These are phyloP conservation scores for Xerus rutilus DNA, from an alignment of 2,797 vertebrate species.

Conservation along the genomic window DNA sequence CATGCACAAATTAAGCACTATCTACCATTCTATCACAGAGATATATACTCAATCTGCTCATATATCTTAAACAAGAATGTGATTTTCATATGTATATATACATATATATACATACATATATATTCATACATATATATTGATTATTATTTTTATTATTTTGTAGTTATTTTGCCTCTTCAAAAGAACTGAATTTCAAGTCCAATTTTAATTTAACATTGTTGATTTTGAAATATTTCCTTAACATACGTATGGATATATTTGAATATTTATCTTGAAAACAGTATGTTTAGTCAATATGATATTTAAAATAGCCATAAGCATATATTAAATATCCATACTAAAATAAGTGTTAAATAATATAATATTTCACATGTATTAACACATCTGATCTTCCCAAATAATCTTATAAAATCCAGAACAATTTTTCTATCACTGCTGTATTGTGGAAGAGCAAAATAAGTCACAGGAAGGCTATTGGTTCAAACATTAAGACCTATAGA, in stretches of 20 bases:
- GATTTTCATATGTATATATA: too few species aligned
- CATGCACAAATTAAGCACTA: background rate
- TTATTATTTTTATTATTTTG: background rate
- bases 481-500: background rate
- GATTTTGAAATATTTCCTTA: background rate
- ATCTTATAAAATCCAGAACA: background rate
- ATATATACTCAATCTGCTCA: background rate
- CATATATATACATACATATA: too few species aligned
- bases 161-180: background rate
- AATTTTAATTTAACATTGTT: background rate
- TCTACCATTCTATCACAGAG: background rate
- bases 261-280: background rate
- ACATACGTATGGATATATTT: background rate
- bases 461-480: background rate
- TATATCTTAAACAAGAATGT: background rate
- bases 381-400: background rate
- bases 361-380: background rate
- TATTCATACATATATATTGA: background rate
- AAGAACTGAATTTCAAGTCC: background rate
- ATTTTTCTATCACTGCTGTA: background rate
- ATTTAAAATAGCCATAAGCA: background rate
- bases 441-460: background rate
- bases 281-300: background rate
- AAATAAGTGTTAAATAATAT: background rate
- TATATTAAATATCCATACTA: background rate